These are phyloP conservation scores for Syngnathoides biaculeatus DNA, from an alignment of 2,113 vertebrate genomes.

Conservation along the genomic window DNA sequence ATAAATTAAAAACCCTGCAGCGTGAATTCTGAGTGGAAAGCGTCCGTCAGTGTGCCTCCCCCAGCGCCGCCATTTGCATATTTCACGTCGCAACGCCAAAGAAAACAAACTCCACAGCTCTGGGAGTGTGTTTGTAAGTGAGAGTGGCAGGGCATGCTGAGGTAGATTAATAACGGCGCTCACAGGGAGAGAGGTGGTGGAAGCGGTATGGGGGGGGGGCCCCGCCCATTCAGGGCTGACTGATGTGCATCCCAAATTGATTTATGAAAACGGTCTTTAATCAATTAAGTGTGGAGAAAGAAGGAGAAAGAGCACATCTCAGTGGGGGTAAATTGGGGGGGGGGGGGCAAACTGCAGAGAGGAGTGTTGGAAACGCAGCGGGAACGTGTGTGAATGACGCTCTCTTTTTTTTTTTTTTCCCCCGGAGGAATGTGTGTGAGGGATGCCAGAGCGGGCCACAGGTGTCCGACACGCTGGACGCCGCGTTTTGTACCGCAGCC, in stretches of 20 bases:
- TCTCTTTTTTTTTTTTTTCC: slow-evolving; percentile 17
- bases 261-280: slow-evolving; percentile 98
- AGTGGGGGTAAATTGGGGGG: slow-evolving; percentile 15
- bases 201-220: slow-evolving; percentile 68
- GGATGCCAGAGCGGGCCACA: slow-evolving; percentile 48
- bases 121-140: slow-evolving; percentile 43
- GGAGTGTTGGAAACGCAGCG: slow-evolving; percentile 20
- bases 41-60: slow-evolving; percentile 19
- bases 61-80: slow-evolving; percentile 44
- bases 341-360: slow-evolving; percentile 38
- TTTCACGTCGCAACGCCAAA: slow-evolving; percentile 51
- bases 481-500: slow-evolving; percentile 29
- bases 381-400: slow-evolving; percentile 52
- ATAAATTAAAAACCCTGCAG: not conserved
- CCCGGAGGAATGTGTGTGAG: slow-evolving; percentile 55
- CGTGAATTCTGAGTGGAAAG: slow-evolving; percentile 27
- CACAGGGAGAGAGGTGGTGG: slow-evolving; percentile 25
- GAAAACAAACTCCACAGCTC: slow-evolving; percentile 47
- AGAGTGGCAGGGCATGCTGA: slow-evolving; percentile 74
- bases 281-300: slow-evolving; percentile 94
- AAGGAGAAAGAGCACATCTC: slow-evolving; percentile 40
- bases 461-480: slow-evolving; percentile 51
- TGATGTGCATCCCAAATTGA: slow-evolving; percentile 99
- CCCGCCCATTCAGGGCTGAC: slow-evolving; percentile 93
- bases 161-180: slow-evolving; percentile 71